phyloP scores from a whole-genome alignment of 2,113 vertebrate species.

The Hemichromis elongatus region DNA sequence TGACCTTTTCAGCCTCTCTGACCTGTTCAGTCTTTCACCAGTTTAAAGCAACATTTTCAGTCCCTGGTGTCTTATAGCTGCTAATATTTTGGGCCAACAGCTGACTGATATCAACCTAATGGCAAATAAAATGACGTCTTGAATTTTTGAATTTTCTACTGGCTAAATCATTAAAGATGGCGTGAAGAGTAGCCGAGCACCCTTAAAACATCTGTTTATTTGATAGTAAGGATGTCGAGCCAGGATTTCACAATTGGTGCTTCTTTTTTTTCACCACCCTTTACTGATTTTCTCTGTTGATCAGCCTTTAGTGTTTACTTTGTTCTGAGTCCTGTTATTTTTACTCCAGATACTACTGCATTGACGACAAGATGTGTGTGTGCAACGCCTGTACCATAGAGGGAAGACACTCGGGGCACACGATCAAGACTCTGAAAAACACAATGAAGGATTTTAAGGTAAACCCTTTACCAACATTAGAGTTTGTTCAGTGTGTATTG shows the following conservation, averaged over 20 bases:
- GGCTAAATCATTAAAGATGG: background rate
- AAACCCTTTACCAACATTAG: background rate
- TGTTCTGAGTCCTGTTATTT: background rate
- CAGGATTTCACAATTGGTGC: background rate
- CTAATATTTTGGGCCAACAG: background rate
- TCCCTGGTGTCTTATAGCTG: background rate
- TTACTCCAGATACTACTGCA: conserved; percentile 67
- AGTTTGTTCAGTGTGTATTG: background rate
- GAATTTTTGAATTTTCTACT: background rate
- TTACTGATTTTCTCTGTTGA: background rate
- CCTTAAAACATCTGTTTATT: background rate
- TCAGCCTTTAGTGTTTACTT: background rate
- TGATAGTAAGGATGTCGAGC: background rate
- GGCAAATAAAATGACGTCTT: background rate
- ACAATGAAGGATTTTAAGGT: conserved; percentile 72
- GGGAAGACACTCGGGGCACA: conserved; percentile 66
- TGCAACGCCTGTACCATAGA: conserved; percentile 73
- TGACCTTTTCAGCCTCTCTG: background rate
- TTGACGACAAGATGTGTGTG: conserved; percentile 64
- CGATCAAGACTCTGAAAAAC: conserved; percentile 71
- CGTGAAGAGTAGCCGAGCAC: background rate
- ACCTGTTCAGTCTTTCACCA: background rate
- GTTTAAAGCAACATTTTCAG: background rate
- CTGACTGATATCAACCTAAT: background rate
- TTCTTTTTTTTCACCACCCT: background rate